Percentiles rank a stretch among this genome's conserved stretches.
Conservation (phyloP, 2,888 invertebrate genomes). For the Sphaeridia pumilis region DNA sequence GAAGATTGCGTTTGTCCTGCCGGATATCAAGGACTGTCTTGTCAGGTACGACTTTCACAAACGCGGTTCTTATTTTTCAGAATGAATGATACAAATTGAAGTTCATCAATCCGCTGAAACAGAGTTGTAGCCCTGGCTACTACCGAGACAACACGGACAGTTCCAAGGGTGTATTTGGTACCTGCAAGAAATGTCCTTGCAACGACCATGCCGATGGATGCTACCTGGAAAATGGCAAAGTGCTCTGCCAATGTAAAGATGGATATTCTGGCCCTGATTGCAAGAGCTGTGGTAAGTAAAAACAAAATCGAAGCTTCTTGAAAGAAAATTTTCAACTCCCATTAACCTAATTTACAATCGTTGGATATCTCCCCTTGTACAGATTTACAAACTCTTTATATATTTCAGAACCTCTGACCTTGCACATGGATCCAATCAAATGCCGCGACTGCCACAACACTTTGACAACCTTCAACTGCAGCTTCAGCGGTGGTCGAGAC, state of each 20-base stretch:
- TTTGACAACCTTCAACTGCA: constrained; percentile 1
- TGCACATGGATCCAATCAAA: constrained; percentile 27
- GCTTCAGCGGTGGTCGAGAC: background rate
- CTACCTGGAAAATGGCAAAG: constrained; percentile 15
- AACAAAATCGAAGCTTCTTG: background rate
- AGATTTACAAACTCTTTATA: background rate
- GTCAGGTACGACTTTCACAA: constrained; percentile 17
- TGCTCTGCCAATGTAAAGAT: constrained; percentile 23
- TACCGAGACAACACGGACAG: constrained; percentile 25
- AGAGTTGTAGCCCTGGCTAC: constrained; percentile 28
- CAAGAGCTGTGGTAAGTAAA: background rate
- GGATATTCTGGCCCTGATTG: constrained; percentile 25
- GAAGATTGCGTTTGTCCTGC: constrained; percentile 19
- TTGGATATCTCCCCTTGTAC: background rate
- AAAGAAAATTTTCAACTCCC: too few relatives aligned
- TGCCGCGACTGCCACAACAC: constrained; percentile 15
- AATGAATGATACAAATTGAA: background rate
- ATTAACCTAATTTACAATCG: too few relatives aligned
- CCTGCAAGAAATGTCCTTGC: constrained; percentile 29
- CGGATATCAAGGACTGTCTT: constrained; percentile 21
- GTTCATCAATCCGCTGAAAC: background rate
- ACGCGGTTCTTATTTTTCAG: too few relatives aligned
- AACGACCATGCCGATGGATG: constrained; percentile 24
- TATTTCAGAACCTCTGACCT: constrained; percentile 20
- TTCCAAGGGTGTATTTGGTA: constrained; percentile 25